phyloP scores from a whole-genome alignment of 2,888 invertebrate species.

The Dascillus cervinus region DNA sequence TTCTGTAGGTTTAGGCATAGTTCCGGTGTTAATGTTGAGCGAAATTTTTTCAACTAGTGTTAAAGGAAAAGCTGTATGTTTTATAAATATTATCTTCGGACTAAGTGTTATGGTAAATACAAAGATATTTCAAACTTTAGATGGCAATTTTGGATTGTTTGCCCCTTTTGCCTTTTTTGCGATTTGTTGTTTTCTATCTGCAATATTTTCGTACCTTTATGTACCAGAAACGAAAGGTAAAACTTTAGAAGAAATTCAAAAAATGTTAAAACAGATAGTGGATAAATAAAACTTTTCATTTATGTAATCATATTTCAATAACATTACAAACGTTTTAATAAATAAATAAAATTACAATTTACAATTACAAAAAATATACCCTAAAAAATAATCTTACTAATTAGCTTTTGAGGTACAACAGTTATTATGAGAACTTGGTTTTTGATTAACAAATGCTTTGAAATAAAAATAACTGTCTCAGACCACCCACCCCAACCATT shows the following conservation, averaged over 20 bases:
- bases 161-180: slow-evolving; percentile 28
- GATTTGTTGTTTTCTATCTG: slow-evolving; percentile 17
- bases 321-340: no score
- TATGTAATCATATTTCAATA: no score
- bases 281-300: no score
- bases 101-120: slow-evolving; percentile 22
- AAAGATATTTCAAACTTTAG: slow-evolving; percentile 30
- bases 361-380: no score
- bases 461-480: no score
- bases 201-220: slow-evolving; percentile 23
- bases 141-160: slow-evolving; percentile 24
- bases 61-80: slow-evolving; percentile 27
- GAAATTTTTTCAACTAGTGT: slow-evolving; percentile 33
- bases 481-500: no score
- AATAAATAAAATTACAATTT: no score
- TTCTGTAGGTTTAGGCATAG: slow-evolving; percentile 17
- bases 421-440: no score
- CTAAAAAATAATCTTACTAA: no score
- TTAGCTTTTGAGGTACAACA: no score
- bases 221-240: slow-evolving; percentile 36
- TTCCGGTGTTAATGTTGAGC: slow-evolving; percentile 24
- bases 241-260: slow-evolving; percentile 34
- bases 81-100: slow-evolving; percentile 24
- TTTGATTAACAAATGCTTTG: no score
- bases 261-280: slow-evolving; percentile 24